These are phyloP conservation scores for Thalassarche chlororhynchos DNA, from an alignment of 2,113 vertebrate species.

Conservation along the genomic window DNA sequence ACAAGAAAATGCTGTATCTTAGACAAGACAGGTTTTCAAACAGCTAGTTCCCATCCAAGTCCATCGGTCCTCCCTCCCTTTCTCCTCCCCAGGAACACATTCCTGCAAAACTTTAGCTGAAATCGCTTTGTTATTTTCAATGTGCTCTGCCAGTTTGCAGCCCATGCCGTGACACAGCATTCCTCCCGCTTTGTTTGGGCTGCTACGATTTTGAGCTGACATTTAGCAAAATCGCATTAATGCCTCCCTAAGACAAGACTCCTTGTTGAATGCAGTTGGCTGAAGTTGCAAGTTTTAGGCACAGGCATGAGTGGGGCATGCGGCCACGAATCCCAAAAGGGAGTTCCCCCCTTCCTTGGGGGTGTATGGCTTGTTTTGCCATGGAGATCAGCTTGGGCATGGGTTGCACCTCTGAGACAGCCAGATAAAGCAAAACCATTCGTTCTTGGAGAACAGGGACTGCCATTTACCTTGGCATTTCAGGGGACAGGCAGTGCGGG, in stretches of 20 bases:
- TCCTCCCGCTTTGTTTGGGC: neutral
- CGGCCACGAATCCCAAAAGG: neutral
- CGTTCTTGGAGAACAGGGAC: neutral
- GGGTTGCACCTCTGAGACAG: no score
- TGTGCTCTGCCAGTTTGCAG: neutral
- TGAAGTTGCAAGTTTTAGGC: neutral
- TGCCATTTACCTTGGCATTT: neutral
- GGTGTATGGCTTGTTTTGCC: neutral
- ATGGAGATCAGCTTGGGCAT: accelerated
- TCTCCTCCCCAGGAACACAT: neutral
- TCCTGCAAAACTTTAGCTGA: neutral
- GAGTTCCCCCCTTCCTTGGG: neutral
- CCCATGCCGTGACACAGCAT: conserved; percentile 31
- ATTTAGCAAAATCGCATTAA: neutral
- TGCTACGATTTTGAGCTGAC: neutral
- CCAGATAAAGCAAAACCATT: neutral
- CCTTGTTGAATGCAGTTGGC: neutral
- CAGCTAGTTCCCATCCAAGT: neutral
- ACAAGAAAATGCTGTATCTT: neutral
- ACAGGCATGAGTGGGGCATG: neutral
- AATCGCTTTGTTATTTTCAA: neutral
- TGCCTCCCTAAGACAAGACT: neutral
- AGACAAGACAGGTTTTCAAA: neutral
- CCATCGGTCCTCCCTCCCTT: neutral
- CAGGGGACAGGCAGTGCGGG: neutral